Evolutionary conservation across 2,888 invertebrate species (phyloP).

Genomic region (Schrankia costaestrigalis): DNA sequence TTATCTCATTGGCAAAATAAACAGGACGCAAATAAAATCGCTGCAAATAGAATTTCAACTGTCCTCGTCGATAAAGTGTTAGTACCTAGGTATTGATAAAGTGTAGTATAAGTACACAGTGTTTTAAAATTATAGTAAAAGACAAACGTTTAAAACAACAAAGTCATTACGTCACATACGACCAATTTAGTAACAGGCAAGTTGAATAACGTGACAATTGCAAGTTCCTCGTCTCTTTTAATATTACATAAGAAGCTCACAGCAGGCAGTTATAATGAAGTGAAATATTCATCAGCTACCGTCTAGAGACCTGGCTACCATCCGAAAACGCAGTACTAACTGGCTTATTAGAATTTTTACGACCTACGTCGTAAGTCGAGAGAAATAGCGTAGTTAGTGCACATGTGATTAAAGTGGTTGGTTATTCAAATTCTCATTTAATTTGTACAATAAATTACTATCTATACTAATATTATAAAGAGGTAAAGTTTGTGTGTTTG

Average conservation of each 20-base stretch:
- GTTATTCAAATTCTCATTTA: no score
- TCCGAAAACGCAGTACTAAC: conserved; percentile 45
- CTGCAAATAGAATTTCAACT: no score
- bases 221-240: conserved; percentile 42
- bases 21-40: no score
- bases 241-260: conserved; percentile 53
- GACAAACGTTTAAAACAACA: no score
- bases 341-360: conserved; percentile 38
- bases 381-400: not conserved
- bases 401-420: not conserved
- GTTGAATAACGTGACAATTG: conserved; percentile 9
- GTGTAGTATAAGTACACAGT: no score
- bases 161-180: not conserved
- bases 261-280: conserved; percentile 71
- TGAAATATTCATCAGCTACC: conserved; percentile 74
- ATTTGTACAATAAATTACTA: no score
- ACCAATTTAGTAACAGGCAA: not conserved
- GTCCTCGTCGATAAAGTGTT: no score
- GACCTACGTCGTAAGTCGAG: conserved; percentile 3
- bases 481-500: no score
- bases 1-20: no score
- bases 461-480: no score
- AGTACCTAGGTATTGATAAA: no score
- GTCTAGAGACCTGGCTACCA: conserved; percentile 63
- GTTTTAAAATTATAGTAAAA: no score